Evolutionary conservation across 2,113 vertebrate species (phyloP), one percentile per base, ranked within the genome.

Genomic region (Gavialis gangeticus): DNA sequence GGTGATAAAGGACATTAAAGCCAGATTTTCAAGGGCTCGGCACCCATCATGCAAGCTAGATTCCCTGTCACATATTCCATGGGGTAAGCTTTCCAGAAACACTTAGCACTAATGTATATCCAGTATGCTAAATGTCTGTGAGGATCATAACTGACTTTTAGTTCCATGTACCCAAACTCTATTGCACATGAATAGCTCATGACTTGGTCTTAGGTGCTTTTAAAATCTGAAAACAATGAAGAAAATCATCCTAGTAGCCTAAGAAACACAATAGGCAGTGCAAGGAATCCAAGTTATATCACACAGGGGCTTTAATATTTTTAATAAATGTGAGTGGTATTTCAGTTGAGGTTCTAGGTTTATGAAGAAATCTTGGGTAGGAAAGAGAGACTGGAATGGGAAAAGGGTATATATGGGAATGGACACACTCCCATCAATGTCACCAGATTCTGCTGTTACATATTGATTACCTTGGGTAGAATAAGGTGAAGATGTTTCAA

Each of bases 1-100:
- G 87, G 60, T 90, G 87, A 81, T 54, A 79, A 87, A 46, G 28
- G 55, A 71, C 90, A 54, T 90, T 88, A 90, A 81, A 90, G 94
- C 93, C 22, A 0, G 84, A 75, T 89, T 5, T 75, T 78, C 0
- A 67, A 85, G 82, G 0, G 0, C 54, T 78, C 24, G 71, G 57
- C 46, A 75, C 62, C 3, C 0, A 0, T 0, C n/a, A 59, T n/a
- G 56, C 27, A 19, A 73, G 34, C 34, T 12, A 22, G 21, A 14
- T 13, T 46, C 19, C 12, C 60, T 12, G 18, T 46, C 1, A 0
- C 5, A 1, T 21, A 58, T 11, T 37, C 60, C 58, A 12, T 7
- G 2, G 16, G 22, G 59, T 15, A 28, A 64, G 34, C 6, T 22
- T 87, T 84, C 64, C 0, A 69, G 0, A 34, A 75, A 34, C 69